Conservation (phyloP, 2,797 vertebrate genomes). For the Anguilla pacifica region DNA sequence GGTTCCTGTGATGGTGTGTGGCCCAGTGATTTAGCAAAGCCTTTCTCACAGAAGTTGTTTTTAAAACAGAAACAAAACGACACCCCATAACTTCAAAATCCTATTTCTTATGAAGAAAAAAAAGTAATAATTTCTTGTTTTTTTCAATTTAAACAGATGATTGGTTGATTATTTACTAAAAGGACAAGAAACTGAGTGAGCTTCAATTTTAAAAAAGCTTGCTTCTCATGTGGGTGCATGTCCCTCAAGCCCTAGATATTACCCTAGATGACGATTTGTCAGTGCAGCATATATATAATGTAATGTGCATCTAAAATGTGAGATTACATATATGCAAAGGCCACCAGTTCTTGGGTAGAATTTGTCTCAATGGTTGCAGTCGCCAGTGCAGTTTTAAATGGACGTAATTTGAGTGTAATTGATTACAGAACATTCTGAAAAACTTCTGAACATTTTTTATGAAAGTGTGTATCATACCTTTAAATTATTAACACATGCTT, state of each 20-base stretch:
- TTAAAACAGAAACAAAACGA: no score
- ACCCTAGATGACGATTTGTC: not conserved
- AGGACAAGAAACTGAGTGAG: no score
- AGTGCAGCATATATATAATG: not conserved
- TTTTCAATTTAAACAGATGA: no score
- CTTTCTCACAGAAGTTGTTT: no score
- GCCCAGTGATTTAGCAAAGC: no score
- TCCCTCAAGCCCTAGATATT: not conserved
- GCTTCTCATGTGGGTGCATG: not conserved
- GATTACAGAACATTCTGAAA: not conserved
- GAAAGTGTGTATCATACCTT: not conserved
- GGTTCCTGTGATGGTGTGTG: no score
- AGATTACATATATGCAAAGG: not conserved
- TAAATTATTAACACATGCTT: not conserved
- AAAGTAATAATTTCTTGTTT: no score
- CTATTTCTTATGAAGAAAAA: no score
- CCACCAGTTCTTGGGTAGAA: not conserved
- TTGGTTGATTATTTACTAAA: no score
- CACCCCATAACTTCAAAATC: no score
- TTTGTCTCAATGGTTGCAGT: not conserved
- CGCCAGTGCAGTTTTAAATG: not conserved
- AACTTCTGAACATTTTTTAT: not conserved
- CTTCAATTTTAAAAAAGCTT: not conserved
- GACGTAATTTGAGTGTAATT: not conserved
- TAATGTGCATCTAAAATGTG: not conserved